Percentiles rank a stretch among this genome's conserved stretches.
Evolutionary conservation across 2,797 vertebrate species (phyloP).

Genomic region (Aselliscus stoliczkanus): DNA sequence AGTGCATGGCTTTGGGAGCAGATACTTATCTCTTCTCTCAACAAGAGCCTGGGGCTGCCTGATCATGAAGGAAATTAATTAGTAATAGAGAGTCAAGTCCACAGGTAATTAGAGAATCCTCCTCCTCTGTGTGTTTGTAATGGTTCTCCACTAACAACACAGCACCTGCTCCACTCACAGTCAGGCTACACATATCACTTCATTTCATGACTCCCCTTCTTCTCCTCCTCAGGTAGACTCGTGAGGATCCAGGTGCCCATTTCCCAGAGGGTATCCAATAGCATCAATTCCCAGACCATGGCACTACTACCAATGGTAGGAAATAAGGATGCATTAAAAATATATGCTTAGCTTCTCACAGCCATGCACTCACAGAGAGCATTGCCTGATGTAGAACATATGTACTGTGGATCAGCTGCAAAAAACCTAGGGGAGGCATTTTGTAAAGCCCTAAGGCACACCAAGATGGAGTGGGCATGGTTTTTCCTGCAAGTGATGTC

Average conservation of each 20-base stretch:
- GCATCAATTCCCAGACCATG: background rate
- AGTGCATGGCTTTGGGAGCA: background rate
- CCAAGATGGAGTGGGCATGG: background rate
- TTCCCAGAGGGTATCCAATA: background rate
- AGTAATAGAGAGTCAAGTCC: background rate
- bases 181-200: background rate
- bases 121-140: background rate
- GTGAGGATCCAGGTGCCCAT: background rate
- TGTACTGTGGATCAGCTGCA: background rate
- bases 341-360: background rate
- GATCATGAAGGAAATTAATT: background rate
- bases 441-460: background rate
- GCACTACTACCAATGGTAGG: background rate
- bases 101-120: background rate
- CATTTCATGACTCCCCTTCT: background rate
- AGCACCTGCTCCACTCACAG: rapidly evolving
- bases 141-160: background rate
- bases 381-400: rapidly evolving
- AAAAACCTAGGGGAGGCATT: background rate
- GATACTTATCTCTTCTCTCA: background rate
- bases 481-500: background rate
- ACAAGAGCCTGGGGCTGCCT: background rate
- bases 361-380: background rate
- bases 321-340: background rate
- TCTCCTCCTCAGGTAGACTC: background rate